Base-by-base conservation (phyloP, 2,113 vertebrate genomes). In the Tachycineta bicolor region DNA sequence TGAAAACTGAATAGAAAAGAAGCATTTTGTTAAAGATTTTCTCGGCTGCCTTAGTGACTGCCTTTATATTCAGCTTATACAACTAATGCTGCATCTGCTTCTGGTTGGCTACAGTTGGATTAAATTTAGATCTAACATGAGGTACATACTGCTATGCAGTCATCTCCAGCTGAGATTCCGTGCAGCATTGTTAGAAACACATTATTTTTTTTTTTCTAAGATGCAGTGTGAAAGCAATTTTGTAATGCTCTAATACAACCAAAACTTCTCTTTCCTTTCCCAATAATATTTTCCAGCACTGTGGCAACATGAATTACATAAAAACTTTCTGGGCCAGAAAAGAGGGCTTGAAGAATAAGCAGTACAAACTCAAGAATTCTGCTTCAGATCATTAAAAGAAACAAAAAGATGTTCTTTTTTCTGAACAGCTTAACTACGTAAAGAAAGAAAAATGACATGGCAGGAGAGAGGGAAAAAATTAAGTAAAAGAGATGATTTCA, bases 131-230 rank as follows among this genome's bases (percentile, higher is more conserved):
- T 86, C 75, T 80, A 76, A 88, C 59, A 76, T 31, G 67, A 90
- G 39, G 47, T 81, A 83, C 41, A 68, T 56, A 31, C 37, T 88
- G 47, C 46, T 91, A 55, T 56, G 64, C 53, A 94, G 63, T 53
- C 59, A 77, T 25, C 52, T 90, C 76, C 88, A 94, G 56, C 56
- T 81, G 63, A 77, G 68, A 82, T 14, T 73, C 80, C 69, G 41
- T 21, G 33, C 47, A 56, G 68, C 0, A 0, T 69, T 92, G 87
- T 70, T 95, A 90, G 53, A 96, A 95, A 94, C 49, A 44, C 43
- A 87, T 85, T 88, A 59, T 82, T 96, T 96, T 96, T 82, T 96
- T 96, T 96, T 96, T 93, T 87, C 65, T 91, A 49, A 92, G 69
- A 86, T 89, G 71, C 86, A 88, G 43, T n/a, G 76, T 74, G 78